Conservation (phyloP, 2,113 vertebrate species). For the pig (Sus scrofa) region DNA sequence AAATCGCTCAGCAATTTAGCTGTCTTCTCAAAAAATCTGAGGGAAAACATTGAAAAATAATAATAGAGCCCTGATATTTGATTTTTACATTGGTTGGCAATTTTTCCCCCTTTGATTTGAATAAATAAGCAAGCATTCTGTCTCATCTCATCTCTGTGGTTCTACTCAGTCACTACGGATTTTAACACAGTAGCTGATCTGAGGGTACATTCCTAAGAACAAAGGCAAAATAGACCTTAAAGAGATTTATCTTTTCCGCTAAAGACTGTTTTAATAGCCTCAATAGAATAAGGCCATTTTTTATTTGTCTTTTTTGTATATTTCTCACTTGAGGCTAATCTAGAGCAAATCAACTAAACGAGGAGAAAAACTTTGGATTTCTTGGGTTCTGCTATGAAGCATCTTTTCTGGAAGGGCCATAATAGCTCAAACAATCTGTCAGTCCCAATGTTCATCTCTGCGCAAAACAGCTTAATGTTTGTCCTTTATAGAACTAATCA, state of each 20-base stretch:
- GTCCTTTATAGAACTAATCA: not conserved
- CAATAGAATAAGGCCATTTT: not conserved
- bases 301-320: not conserved
- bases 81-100: not conserved
- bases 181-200: slow-evolving; percentile 37
- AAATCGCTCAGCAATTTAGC: slow-evolving; percentile 1
- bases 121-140: not conserved
- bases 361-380: not conserved
- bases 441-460: not conserved
- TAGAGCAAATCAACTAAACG: not conserved
- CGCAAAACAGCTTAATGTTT: not conserved
- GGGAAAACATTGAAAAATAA: not conserved
- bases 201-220: not conserved
- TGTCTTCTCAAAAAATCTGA: not conserved
- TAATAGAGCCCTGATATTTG: not conserved
- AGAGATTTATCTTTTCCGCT: slow-evolving; percentile 17
- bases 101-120: not conserved
- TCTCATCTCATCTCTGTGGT: not conserved
- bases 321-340: not conserved
- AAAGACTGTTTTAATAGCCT: not conserved
- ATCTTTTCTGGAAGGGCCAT: not conserved
- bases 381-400: not conserved
- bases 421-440: not conserved
- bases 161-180: not conserved
- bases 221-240: not conserved